Evolutionary conservation across 2,888 invertebrate species (phyloP), one percentile per base, ranked within the genome.

Genomic region (Dicyrtomina minuta): DNA sequence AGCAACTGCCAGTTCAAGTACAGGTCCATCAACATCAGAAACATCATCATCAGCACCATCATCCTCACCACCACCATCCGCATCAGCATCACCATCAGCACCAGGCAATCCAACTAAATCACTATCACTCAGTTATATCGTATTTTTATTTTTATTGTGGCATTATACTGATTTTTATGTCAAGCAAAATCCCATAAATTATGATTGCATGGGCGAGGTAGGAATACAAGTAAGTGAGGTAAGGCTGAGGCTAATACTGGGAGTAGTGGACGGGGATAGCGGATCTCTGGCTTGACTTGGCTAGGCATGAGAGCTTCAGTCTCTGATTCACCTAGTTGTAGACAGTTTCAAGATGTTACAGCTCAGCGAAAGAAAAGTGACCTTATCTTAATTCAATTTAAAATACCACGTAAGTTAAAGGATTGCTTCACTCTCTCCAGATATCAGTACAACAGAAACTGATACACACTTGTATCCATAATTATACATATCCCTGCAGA

Each of bases 21-120:
- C 78, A 77, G 67, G 71, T 72, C 66, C 74, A 75, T 70, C 72
- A 70, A 65, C 75, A 74, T 73, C 74, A 75, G 67, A 73, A 73
- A 64, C 74, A 73, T 61, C 74, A 73, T 70, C 74, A 73, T 70
- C 74, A 60, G 49, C 72, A 72, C 66, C 73, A 70, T 58, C 73
- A 72, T 67, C 71, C 64, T 58, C 75, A 70, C 53, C 73, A 73
- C 64, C 73, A 71, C 68, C 73, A 75, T 66, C 71, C 70, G 61
- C 74, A 65, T 55, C 71, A 46, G 41, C 76, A 77, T 74, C 77
- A 74, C 69, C 76, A 76, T 71, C 73, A 71, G 61, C 73, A 74
- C 72, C 77, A 78, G 77, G 77, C 77, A 77, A 74, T 66, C 49
- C 26, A 22, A 17, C 65, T 65, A 55, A 65, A 65, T 65, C 43